Conservation (phyloP, 2,797 vertebrate species). For the Oreochromis grahami region DNA sequence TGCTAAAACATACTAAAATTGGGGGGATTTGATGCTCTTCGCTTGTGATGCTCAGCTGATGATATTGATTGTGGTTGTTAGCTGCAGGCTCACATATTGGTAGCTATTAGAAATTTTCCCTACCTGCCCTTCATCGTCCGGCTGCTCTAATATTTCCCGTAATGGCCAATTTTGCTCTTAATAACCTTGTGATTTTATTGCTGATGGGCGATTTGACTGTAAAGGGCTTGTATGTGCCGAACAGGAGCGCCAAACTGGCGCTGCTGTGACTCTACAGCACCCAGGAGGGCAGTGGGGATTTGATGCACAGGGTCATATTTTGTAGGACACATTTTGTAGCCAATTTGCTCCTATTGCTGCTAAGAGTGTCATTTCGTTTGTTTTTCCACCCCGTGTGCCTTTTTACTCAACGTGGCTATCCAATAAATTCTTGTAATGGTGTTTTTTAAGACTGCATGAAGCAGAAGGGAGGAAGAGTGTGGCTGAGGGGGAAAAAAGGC, state of each 20-base stretch:
- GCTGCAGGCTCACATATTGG: neutral
- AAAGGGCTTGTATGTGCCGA: constrained; percentile 18
- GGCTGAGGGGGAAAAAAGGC: neutral
- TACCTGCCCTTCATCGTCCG: neutral
- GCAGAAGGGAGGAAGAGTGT: neutral
- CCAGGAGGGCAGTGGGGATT: constrained; percentile 5
- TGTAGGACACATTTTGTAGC: neutral
- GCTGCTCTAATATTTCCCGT: constrained; percentile 12
- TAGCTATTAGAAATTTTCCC: neutral
- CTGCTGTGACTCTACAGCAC: constrained; percentile 16
- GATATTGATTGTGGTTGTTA: neutral
- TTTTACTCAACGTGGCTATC: neutral
- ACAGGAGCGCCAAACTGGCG: neutral
- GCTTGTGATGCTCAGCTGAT: neutral
- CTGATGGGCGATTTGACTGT: constrained; percentile 22
- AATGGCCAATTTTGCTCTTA: constrained; percentile 20
- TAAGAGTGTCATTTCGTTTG: neutral
- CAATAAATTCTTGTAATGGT: neutral
- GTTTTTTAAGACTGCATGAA: neutral
- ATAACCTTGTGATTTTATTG: constrained; percentile 37
- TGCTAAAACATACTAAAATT: neutral
- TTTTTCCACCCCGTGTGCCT: neutral
- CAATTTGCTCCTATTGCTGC: neutral
- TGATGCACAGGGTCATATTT: constrained; percentile 3
- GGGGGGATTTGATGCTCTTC: neutral